These are phyloP conservation scores for Hiodon tergisus DNA, from an alignment of 2,113 vertebrate species.

Conservation along the genomic window DNA sequence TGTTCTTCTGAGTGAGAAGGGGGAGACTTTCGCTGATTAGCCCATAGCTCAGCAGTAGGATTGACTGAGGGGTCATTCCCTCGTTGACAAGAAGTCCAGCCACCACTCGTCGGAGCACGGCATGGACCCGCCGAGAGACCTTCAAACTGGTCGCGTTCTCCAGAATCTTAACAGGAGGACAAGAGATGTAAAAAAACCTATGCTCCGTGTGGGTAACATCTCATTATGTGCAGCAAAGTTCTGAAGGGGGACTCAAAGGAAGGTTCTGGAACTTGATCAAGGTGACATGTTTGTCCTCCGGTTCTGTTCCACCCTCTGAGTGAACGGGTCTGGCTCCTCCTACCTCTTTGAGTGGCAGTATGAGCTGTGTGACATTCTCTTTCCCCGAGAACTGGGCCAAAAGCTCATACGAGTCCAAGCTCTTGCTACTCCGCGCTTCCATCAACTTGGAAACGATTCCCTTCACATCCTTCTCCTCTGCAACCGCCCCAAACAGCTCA, in stretches of 20 bases:
- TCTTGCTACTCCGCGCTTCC: constrained; percentile 94
- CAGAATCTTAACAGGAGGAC: constrained; percentile 63
- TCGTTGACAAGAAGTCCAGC: constrained; percentile 78
- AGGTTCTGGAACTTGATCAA: not conserved
- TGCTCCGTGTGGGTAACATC: too few species aligned
- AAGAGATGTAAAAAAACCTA: not conserved
- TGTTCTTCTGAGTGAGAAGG: constrained; percentile 81
- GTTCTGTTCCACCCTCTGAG: not conserved
- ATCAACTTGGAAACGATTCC: constrained; percentile 92
- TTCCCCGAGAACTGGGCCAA: constrained; percentile 82
- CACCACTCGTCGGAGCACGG: constrained; percentile 75
- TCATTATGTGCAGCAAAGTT: not conserved
- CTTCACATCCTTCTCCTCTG: constrained; percentile 92
- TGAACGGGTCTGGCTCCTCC: constrained; percentile 28
- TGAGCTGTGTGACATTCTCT: constrained; percentile 76
- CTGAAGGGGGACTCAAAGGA: not conserved
- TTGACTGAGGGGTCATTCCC: constrained; percentile 70
- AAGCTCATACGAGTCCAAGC: constrained; percentile 88
- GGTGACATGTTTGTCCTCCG: not conserved
- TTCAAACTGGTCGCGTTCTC: constrained; percentile 82
- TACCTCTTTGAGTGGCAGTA: constrained; percentile 92
- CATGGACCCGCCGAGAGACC: constrained; percentile 77
- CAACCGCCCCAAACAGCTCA: constrained; percentile 83
- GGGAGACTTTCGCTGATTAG: constrained; percentile 90
- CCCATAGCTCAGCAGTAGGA: constrained; percentile 84